These are phyloP conservation scores for Clytia hemisphaerica DNA, from an alignment of 30 jellyfish, hydroid and myxozoan genomes.

Conservation along the genomic window DNA sequence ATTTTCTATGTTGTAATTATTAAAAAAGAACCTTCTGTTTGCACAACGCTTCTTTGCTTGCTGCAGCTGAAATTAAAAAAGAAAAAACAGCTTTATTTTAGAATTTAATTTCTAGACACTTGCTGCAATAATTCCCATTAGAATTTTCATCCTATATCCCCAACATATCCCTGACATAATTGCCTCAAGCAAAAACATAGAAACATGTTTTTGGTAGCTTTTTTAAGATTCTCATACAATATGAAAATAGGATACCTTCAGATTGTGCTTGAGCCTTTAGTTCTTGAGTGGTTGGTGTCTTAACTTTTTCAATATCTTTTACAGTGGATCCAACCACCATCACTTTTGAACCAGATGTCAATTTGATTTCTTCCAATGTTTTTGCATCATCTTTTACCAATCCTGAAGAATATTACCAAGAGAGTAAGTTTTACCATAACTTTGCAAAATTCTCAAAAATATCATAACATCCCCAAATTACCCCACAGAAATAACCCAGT, in stretches of 20 bases:
- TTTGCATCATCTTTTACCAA: constrained; percentile 51
- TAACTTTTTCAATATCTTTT: constrained; percentile 59
- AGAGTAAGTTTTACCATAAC: no score
- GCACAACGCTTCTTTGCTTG: constrained; percentile 48
- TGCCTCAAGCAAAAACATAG: no score
- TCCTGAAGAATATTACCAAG: constrained; percentile 15
- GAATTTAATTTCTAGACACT: no score
- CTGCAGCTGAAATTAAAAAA: constrained; percentile 32
- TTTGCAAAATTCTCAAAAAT: no score
- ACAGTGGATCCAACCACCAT: constrained; percentile 85
- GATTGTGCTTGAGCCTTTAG: constrained; percentile 9
- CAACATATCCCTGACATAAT: no score
- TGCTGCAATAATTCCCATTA: no score
- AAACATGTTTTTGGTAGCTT: not conserved
- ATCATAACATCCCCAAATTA: no score
- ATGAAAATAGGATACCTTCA: constrained; percentile 9
- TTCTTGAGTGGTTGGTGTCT: constrained; percentile 50
- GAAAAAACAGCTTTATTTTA: no score
- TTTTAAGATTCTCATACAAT: not conserved
- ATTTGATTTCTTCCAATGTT: constrained; percentile 36
- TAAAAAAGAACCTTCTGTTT: constrained; percentile 38
- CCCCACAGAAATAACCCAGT: no score
- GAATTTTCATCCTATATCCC: no score
- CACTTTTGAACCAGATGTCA: constrained; percentile 54
- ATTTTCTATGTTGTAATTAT: not conserved